Evolutionary conservation across 2,113 vertebrate species (phyloP).

Genomic region (Silurus glanis): DNA sequence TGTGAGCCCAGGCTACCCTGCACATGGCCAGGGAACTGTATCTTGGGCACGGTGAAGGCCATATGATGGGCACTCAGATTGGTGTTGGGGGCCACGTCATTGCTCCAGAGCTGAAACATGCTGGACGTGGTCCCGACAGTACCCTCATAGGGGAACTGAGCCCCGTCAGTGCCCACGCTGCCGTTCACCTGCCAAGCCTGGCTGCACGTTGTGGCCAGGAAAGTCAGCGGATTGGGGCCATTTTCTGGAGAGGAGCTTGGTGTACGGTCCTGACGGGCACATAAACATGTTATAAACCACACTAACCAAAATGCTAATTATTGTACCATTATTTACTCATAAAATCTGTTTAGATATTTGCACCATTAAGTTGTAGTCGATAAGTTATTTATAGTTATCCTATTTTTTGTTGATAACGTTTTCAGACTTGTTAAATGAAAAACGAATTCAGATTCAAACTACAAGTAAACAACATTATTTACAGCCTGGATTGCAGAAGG

Average conservation of each 20-base stretch:
- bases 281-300: not conserved
- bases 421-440: not conserved
- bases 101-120: conserved; percentile 86
- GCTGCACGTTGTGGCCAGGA: conserved; percentile 78
- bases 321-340: not conserved
- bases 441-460: not conserved
- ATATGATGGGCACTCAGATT: conserved; percentile 75
- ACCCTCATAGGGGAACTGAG: conserved; percentile 75
- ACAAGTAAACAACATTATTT: not conserved
- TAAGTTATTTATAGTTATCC: not conserved
- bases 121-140: conserved; percentile 71
- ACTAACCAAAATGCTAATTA: not conserved
- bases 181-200: conserved; percentile 73
- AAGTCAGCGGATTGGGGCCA: conserved; percentile 70
- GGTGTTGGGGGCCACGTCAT: conserved; percentile 71
- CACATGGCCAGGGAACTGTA: conserved; percentile 76
- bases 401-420: not conserved
- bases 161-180: conserved; percentile 64
- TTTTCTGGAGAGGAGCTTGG: conserved; percentile 78
- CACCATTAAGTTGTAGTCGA: not conserved
- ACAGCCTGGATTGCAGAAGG: too few relatives aligned
- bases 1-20: conserved; percentile 69
- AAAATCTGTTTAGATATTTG: not conserved
- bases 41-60: conserved; percentile 79
- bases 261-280: conserved; percentile 71